These are phyloP conservation scores for Euwallacea fornicatus DNA, from an alignment of 1,140 invertebrate species.

Conservation along the genomic window DNA sequence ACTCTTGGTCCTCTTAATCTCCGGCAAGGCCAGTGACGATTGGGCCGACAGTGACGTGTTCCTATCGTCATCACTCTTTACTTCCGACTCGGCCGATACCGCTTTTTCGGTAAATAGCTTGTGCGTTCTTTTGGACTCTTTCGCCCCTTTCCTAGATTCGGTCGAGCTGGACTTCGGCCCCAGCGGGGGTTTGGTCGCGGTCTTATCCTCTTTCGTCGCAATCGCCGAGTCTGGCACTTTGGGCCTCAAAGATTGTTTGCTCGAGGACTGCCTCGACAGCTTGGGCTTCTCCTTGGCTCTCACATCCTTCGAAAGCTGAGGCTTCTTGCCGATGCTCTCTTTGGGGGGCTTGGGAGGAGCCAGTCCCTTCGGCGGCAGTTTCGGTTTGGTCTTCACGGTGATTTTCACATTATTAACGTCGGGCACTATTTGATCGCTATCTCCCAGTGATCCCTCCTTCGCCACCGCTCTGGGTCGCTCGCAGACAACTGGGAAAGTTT, in stretches of 20 bases:
- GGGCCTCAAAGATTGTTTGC: slow-evolving; percentile 12
- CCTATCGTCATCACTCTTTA: slow-evolving; percentile 30
- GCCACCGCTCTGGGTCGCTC: slow-evolving; percentile 15
- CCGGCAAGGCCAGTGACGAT: slow-evolving; percentile 56
- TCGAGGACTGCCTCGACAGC: slow-evolving; percentile 10
- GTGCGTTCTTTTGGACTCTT: slow-evolving; percentile 7
- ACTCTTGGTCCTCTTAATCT: slow-evolving; percentile 64
- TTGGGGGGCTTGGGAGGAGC: slow-evolving; percentile 21
- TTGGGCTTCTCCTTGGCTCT: slow-evolving; percentile 31
- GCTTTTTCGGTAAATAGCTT: slow-evolving; percentile 35
- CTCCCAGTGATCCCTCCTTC: slow-evolving; percentile 33
- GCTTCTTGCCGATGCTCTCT: slow-evolving; percentile 19
- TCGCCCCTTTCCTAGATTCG: slow-evolving; percentile 25
- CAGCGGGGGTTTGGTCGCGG: slow-evolving; percentile 18
- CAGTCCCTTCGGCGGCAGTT: slow-evolving; percentile 28
- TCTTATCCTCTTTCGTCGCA: slow-evolving; percentile 7
- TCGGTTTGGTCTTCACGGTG: slow-evolving; percentile 33
- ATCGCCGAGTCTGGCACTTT: slow-evolving; percentile 24
- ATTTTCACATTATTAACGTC: slow-evolving; percentile 52
- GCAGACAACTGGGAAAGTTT: not conserved
- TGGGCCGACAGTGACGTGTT: slow-evolving; percentile 56
- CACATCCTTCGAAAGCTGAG: slow-evolving; percentile 5
- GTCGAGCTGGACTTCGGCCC: slow-evolving; percentile 27
- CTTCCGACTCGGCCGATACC: slow-evolving; percentile 24
- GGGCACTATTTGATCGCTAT: slow-evolving; percentile 62